phyloP scores from a whole-genome alignment of 2,888 invertebrate species.

The Octonoba sinensis region DNA sequence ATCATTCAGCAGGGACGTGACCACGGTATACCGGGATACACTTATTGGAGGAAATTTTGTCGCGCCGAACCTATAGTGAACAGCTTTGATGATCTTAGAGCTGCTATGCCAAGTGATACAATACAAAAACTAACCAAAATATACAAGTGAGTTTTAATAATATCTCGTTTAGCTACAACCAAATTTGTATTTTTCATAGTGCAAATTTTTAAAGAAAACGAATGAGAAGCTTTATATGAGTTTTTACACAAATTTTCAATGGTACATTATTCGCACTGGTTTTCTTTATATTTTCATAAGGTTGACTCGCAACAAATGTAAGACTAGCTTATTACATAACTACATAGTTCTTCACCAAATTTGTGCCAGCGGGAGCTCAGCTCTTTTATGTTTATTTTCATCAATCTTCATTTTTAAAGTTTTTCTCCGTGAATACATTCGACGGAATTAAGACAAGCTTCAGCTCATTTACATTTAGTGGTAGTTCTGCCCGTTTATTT shows the following conservation, averaged over 20 bases:
- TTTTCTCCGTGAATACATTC: too few species aligned
- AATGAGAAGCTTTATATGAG: too few species aligned
- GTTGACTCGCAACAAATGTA: too few species aligned
- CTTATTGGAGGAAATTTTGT: constrained; percentile 79
- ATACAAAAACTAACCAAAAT: constrained; percentile 79
- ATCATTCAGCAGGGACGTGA: constrained; percentile 79
- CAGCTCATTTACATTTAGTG: too few species aligned
- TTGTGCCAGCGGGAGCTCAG: too few species aligned
- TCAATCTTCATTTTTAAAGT: too few species aligned
- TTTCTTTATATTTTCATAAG: not conserved
- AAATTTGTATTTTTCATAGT: not conserved
- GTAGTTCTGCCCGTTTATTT: too few species aligned
- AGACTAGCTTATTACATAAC: too few species aligned
- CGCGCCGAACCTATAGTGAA: constrained; percentile 72
- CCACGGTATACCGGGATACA: constrained; percentile 84
- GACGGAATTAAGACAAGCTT: too few species aligned
- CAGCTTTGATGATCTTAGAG: constrained; percentile 76
- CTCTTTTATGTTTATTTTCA: too few species aligned
- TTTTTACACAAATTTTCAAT: not conserved
- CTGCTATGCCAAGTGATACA: constrained; percentile 75
- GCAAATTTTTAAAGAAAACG: not conserved
- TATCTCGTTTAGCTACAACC: too few species aligned
- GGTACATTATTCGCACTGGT: not conserved
- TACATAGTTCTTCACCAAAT: too few species aligned
- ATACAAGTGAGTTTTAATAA: constrained; percentile 75